phyloP scores from a whole-genome alignment of 1,140 invertebrate genomes.

The Sitobion miscanthi region DNA sequence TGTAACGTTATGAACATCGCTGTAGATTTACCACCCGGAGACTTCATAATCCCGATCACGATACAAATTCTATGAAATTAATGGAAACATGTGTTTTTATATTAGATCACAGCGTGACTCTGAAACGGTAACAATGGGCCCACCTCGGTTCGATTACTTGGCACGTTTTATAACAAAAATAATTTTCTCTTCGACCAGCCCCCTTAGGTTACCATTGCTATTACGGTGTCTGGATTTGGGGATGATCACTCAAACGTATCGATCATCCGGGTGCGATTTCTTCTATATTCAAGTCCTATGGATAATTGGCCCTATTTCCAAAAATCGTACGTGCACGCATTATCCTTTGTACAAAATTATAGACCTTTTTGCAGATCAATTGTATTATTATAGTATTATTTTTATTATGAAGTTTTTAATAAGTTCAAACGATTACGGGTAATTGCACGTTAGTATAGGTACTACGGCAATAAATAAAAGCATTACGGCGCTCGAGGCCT shows the following conservation, averaged over 20 bases:
- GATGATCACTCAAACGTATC: slow-evolving; percentile 45
- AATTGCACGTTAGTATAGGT: not conserved
- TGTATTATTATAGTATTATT: slow-evolving; percentile 6
- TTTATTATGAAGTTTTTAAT: slow-evolving; percentile 13
- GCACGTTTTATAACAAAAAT: slow-evolving; percentile 32
- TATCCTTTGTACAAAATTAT: slow-evolving; percentile 29
- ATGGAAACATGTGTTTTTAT: slow-evolving; percentile 50
- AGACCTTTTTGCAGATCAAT: slow-evolving; percentile 43
- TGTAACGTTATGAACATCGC: not conserved
- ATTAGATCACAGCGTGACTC: slow-evolving; percentile 37
- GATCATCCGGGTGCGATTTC: slow-evolving; percentile 39
- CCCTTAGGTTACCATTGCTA: slow-evolving; percentile 20
- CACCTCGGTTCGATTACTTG: slow-evolving; percentile 38
- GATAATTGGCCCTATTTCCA: slow-evolving; percentile 40
- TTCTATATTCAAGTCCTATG: not conserved
- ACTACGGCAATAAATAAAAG: slow-evolving; percentile 33
- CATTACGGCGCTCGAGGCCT: not conserved
- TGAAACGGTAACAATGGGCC: slow-evolving; percentile 41
- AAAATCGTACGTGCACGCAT: not conserved
- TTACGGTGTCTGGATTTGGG: not conserved
- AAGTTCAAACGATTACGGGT: slow-evolving; percentile 6
- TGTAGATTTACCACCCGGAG: not conserved
- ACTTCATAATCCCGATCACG: not conserved
- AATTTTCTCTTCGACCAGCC: slow-evolving; percentile 23
- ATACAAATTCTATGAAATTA: slow-evolving; percentile 48